phyloP scores from a whole-genome alignment of 2,888 invertebrate genomes.

The Ormyrus rosae region DNA sequence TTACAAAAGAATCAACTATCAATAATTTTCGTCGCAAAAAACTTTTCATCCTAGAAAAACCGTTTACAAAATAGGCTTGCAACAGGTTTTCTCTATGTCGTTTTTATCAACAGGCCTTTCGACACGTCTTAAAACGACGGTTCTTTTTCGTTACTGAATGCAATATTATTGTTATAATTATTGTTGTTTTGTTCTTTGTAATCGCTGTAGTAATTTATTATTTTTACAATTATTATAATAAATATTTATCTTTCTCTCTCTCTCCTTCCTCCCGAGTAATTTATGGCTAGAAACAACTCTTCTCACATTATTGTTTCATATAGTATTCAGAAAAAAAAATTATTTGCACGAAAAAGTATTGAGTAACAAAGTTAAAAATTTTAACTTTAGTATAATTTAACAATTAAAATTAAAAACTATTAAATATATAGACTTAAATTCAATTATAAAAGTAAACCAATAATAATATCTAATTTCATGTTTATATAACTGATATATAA shows the following conservation, averaged over 20 bases:
- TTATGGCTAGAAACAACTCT: constrained; percentile 25
- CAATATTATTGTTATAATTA: constrained; percentile 49
- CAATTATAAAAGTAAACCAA: constrained; percentile 7
- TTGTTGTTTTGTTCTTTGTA: constrained; percentile 32
- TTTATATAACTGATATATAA: neutral
- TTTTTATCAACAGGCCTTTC: constrained; percentile 32
- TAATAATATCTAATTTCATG: constrained; percentile 32
- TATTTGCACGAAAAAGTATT: constrained; percentile 16
- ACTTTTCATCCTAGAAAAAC: constrained; percentile 19
- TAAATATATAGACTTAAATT: constrained; percentile 12
- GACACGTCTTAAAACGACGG: constrained; percentile 12
- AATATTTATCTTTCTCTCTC: constrained; percentile 41
- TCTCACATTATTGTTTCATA: constrained; percentile 7
- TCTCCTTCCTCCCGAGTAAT: constrained; percentile 19
- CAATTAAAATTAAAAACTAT: neutral
- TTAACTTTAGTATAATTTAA: constrained; percentile 6
- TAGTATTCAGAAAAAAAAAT: constrained; percentile 22
- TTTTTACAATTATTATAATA: constrained; percentile 40
- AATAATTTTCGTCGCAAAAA: constrained; percentile 29
- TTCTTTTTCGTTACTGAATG: neutral
- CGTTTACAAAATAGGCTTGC: constrained; percentile 38
- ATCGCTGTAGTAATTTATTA: constrained; percentile 23
- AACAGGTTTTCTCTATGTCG: constrained; percentile 22
- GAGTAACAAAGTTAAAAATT: constrained; percentile 10
- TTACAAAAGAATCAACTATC: constrained; percentile 44